A percentile compares a stretch with the other conserved stretches of the same genome.
These are phyloP conservation scores for Hipposideros larvatus DNA, from an alignment of 2,797 vertebrate species.

Conservation along the genomic window DNA sequence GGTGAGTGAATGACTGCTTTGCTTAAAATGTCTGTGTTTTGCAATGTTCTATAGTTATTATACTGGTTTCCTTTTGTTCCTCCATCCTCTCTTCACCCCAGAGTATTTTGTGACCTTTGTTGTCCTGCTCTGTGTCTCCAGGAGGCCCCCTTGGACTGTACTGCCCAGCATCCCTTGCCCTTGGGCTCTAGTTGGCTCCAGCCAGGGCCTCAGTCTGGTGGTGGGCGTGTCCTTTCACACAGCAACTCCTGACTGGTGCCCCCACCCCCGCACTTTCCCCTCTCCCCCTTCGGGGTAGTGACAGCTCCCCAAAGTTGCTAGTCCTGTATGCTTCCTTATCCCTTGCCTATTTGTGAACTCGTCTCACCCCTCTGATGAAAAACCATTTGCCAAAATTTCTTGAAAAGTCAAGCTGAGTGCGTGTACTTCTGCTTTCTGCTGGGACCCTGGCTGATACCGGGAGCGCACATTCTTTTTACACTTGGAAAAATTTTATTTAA, in stretches of 20 bases:
- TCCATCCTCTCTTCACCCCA: neutral
- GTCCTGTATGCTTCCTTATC: neutral
- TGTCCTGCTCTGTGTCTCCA: neutral
- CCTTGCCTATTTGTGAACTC: neutral
- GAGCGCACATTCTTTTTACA: conserved; percentile 53
- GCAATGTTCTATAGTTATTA: neutral
- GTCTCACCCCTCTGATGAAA: neutral
- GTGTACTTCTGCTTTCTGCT: conserved; percentile 42
- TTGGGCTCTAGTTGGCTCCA: neutral
- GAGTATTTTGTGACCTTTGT: neutral
- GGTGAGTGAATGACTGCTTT: neutral
- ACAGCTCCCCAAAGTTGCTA: neutral
- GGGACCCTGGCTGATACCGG: conserved; percentile 28
- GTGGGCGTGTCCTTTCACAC: neutral
- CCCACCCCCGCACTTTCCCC: neutral
- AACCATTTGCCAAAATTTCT: conserved; percentile 49
- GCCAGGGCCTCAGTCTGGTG: neutral
- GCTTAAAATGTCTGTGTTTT: neutral
- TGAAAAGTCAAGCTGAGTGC: neutral
- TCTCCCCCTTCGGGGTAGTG: neutral
- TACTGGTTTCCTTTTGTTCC: neutral
- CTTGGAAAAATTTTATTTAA: conserved; percentile 57
- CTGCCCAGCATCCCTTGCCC: neutral
- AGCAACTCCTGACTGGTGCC: neutral
- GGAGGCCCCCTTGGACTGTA: neutral